phyloP scores from a whole-genome alignment of 2,797 vertebrate species.

The Spinus olivaceus region DNA sequence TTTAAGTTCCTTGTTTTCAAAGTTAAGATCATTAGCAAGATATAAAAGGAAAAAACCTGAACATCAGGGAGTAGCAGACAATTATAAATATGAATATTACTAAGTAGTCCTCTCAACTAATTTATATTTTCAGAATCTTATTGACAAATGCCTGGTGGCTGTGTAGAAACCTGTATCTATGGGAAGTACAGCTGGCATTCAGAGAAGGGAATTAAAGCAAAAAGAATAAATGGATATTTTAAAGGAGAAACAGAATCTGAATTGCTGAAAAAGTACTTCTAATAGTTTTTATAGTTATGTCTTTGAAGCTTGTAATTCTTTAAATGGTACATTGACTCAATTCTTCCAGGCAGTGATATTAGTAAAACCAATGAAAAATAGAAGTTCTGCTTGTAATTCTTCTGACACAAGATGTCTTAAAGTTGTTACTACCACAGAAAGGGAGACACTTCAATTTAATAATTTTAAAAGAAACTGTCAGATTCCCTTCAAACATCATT shows the following conservation, averaged over 20 bases:
- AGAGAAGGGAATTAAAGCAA: neutral
- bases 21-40: neutral
- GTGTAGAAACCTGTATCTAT: conserved; percentile 9
- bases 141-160: conserved; percentile 47
- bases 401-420: neutral
- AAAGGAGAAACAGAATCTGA: neutral
- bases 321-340: neutral
- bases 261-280: neutral
- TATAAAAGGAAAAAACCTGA: neutral
- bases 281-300: neutral
- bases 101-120: neutral
- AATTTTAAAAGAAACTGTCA: neutral
- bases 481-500: neutral
- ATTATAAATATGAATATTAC: conserved; percentile 35
- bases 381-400: neutral
- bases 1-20: neutral
- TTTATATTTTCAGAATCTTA: conserved; percentile 44
- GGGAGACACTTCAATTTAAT: neutral
- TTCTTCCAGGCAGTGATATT: neutral
- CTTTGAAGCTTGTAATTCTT: neutral
- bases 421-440: neutral
- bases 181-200: neutral
- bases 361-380: neutral
- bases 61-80: neutral
- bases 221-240: neutral